These are phyloP conservation scores for Notolepis coatsorum DNA, from an alignment of 2,797 vertebrate genomes.

Conservation along the genomic window DNA sequence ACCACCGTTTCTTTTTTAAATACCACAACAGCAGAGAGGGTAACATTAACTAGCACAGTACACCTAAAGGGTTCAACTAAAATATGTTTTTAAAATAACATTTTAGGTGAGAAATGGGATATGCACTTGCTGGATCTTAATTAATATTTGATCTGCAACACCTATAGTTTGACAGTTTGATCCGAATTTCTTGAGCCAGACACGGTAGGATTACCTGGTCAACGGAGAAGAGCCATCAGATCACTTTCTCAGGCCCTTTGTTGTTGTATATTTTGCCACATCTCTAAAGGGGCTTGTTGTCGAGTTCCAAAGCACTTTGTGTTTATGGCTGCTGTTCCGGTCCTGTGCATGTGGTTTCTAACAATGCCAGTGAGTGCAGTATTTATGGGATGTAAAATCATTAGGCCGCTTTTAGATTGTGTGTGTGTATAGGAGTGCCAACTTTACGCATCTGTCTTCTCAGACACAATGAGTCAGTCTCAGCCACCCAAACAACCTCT, in stretches of 20 bases:
- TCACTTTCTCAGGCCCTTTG: conserved; percentile 27
- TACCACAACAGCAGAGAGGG: no score
- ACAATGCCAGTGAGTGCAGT: background rate
- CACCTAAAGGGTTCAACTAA: no score
- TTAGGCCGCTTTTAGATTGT: background rate
- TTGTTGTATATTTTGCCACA: conserved; percentile 26
- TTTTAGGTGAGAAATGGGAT: no score
- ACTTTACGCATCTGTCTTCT: conserved; percentile 1
- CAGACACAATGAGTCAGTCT: conserved; percentile 13
- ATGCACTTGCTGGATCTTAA: no score
- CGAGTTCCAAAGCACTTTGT: conserved; percentile 43
- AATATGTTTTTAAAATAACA: no score
- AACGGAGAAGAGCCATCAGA: no score
- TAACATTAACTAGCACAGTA: no score
- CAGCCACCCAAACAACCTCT: background rate
- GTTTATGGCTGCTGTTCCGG: conserved; percentile 22
- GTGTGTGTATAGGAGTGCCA: background rate
- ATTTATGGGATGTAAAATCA: conserved; percentile 5
- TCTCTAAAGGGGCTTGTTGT: background rate
- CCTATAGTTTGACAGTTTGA: no score
- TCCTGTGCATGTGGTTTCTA: conserved; percentile 18
- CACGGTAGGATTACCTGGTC: no score
- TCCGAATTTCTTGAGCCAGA: no score
- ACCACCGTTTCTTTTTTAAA: no score
- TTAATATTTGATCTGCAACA: no score